phyloP scores from a whole-genome alignment of 1,140 invertebrate genomes.

The Hirudo medicinalis region DNA sequence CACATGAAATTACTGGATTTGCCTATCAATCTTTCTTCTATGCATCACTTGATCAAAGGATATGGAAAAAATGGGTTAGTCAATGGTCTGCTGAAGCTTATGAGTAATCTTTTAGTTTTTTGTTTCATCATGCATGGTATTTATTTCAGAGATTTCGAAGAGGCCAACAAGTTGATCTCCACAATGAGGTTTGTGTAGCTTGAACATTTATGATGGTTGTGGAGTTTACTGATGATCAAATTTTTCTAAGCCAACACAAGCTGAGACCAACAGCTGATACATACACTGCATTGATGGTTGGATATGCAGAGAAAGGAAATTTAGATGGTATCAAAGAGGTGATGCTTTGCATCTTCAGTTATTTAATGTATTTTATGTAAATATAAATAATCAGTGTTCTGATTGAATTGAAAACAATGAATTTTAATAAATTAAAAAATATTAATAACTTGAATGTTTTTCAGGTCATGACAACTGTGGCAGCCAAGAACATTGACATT shows the following conservation, averaged over 20 bases:
- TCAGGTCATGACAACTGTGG: not conserved
- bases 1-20: not conserved
- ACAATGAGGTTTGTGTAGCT: not conserved
- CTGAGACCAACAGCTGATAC: constrained; percentile 6
- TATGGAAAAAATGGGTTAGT: constrained; percentile 7
- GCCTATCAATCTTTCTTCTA: not conserved
- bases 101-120: not conserved
- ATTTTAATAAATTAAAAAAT: no score
- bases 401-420: no score
- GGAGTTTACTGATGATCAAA: not conserved
- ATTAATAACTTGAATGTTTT: no score
- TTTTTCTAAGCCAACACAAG: not conserved
- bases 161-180: not conserved
- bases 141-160: not conserved
- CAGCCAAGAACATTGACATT: not conserved
- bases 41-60: not conserved
- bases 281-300: constrained; percentile 1
- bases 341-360: no score
- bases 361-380: no score
- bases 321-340: not conserved
- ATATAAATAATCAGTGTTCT: no score
- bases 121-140: not conserved
- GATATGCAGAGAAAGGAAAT: not conserved
- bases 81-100: not conserved
- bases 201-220: no score